Evolutionary conservation across 53 echinoderm and acorn worm species (phyloP).

Genomic region (Paracentrotus lividus): DNA sequence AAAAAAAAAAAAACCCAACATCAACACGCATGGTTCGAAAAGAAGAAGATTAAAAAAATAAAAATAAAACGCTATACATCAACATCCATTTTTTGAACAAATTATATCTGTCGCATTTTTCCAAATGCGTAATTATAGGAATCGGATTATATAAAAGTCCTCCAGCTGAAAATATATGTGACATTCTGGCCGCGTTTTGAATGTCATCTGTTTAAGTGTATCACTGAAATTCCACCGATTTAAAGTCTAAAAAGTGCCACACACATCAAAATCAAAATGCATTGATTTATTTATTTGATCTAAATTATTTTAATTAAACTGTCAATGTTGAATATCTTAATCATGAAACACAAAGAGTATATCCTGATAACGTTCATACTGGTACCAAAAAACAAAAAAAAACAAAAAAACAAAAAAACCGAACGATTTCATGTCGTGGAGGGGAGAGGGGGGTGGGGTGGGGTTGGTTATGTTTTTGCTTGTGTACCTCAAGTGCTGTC

Average conservation of each 20-base stretch:
- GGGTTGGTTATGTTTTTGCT: neutral
- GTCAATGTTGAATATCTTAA: neutral
- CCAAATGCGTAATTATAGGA: neutral
- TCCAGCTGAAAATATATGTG: too few relatives aligned
- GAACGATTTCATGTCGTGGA: too few relatives aligned
- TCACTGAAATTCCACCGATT: neutral
- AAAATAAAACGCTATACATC: neutral
- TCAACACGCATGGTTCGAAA: too few relatives aligned
- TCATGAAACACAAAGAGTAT: neutral
- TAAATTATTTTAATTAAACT: neutral
- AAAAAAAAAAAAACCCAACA: too few relatives aligned
- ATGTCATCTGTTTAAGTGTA: neutral
- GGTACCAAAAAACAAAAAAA: neutral
- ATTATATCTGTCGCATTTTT: too few relatives aligned
- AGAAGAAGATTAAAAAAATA: too few relatives aligned
- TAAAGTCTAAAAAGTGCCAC: too few relatives aligned
- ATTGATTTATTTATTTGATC: too few relatives aligned
- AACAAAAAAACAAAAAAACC: too few relatives aligned
- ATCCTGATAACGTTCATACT: neutral
- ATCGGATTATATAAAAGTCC: too few relatives aligned
- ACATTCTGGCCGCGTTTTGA: neutral
- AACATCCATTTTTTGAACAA: neutral
- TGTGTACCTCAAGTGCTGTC: neutral
- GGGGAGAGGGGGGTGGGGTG: too few relatives aligned
- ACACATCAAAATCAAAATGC: too few relatives aligned